A percentile compares a stretch with the other conserved stretches of the same genome.
Conservation (phyloP, 2,888 invertebrate genomes). For the Diarsia mendica region DNA sequence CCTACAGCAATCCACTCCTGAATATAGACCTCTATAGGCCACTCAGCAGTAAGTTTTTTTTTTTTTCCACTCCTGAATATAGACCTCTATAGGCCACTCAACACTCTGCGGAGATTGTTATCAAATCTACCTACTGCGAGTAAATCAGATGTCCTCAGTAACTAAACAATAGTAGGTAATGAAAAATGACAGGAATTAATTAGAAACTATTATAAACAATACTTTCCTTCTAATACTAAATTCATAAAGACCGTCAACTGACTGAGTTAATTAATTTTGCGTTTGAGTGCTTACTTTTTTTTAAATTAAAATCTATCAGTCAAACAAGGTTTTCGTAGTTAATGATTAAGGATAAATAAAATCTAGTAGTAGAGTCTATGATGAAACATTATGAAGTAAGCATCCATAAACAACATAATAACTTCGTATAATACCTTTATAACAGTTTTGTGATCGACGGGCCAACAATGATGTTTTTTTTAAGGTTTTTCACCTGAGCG, state of each 20-base stretch:
- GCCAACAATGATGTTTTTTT: background rate
- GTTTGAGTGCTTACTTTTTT: background rate
- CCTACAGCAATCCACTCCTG: too few species aligned
- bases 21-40: too few species aligned
- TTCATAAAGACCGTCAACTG: background rate
- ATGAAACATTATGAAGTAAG: background rate
- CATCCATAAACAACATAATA: background rate
- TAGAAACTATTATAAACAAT: slow-evolving; percentile 3
- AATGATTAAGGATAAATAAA: slow-evolving; percentile 14
- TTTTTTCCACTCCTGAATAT: too few species aligned
- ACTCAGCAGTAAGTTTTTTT: too few species aligned
- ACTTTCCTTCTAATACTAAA: slow-evolving; percentile 11
- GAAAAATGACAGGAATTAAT: slow-evolving; percentile 15
- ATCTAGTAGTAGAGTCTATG: background rate
- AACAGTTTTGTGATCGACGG: background rate
- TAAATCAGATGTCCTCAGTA: background rate
- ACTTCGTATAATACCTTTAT: background rate
- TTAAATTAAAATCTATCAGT: slow-evolving; percentile 10
- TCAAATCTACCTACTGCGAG: background rate
- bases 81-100: too few species aligned
- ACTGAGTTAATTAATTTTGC: slow-evolving; percentile 13
- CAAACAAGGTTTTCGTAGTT: slow-evolving; percentile 20
- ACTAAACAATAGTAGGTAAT: slow-evolving; percentile 13
- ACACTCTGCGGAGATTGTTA: too few species aligned
- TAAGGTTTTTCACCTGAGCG: background rate